Base-by-base conservation (phyloP, 2,888 invertebrate species). In the Drymonia ruficornis region DNA sequence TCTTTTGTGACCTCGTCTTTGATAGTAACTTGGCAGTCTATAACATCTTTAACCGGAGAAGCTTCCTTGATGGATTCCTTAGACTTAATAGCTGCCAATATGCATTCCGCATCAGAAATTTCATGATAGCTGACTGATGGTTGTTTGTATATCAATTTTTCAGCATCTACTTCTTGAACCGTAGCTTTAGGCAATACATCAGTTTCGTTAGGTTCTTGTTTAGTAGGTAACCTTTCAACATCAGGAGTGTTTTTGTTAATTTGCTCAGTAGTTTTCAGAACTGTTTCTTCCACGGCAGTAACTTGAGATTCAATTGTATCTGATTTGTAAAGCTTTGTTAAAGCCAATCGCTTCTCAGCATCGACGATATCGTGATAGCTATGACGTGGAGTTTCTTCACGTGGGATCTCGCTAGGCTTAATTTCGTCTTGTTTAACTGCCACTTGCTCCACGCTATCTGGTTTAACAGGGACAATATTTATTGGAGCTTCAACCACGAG, bases 321-420 rank as follows among this genome's bases (percentile, higher is more conserved):
- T 15, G n/a, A 12, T 45, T n/a, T 28, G 6, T n/a, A 34, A 18
- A 18, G 12, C 4, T 61, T 61, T 19, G 42, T 52, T 9, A 56
- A 31, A n/a, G 70, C 80, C 18, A 72, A 58, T 19, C 63, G 52
- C 53, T 60, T 74, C 71, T 87, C 87, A 48, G 84, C 83, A 43
- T 83, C 80, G 53, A 50, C 43, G 23, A 84, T 72, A 55, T 87
- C 84, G 40, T 81, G 69, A 67, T 85, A 82, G 57, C 72, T 79
- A 44, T 80, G 72, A 9, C 65, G 72, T 12, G 77, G 76, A 18
- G 58, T 59, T 63, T 83, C 78, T 23, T 73, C 68, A 47, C 51
- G 56, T 51, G 74, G 59, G 23, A 63, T 40, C 53, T 63, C 46
- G 1, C 56, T 15, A 19, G 42, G 18, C 42, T 18, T 3, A 42